A percentile compares a stretch with the other conserved stretches of the same genome.
Conservation (phyloP, 2,113 vertebrate genomes). For the Larimichthys polyactis region DNA sequence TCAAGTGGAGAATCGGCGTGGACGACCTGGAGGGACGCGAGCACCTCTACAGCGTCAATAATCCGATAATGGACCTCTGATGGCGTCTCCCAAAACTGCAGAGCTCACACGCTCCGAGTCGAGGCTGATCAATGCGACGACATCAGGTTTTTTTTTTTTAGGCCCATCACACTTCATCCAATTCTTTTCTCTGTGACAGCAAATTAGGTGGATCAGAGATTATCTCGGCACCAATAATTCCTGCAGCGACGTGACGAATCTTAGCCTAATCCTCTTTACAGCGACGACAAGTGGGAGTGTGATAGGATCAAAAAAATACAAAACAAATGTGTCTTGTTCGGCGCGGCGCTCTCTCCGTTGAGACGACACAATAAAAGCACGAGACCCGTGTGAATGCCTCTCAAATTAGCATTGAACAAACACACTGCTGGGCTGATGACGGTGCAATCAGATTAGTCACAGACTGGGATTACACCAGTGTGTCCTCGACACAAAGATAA, state of each 20-base stretch:
- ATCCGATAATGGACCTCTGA: slow-evolving; percentile 38
- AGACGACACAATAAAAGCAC: slow-evolving; percentile 48
- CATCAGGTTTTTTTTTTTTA: slow-evolving; percentile 12
- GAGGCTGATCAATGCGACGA: slow-evolving; percentile 35
- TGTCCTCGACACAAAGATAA: slow-evolving; percentile 51
- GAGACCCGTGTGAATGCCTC: slow-evolving; percentile 49
- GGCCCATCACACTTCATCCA: slow-evolving; percentile 19
- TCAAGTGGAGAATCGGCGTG: neutral
- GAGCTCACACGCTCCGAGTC: slow-evolving; percentile 1
- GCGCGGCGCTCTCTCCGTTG: neutral
- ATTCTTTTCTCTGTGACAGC: slow-evolving; percentile 21
- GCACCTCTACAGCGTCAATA: neutral
- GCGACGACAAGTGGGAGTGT: slow-evolving; percentile 33
- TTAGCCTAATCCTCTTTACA: slow-evolving; percentile 70
- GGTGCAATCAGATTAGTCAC: slow-evolving; percentile 75
- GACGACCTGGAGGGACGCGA: neutral
- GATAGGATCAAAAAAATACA: slow-evolving; percentile 60
- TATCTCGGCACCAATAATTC: slow-evolving; percentile 56
- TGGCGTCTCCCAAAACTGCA: slow-evolving; percentile 17
- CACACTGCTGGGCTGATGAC: slow-evolving; percentile 37
- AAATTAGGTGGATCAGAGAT: slow-evolving; percentile 73
- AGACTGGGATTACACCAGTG: slow-evolving; percentile 67
- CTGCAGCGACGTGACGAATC: slow-evolving; percentile 58
- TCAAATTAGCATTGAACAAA: slow-evolving; percentile 66
- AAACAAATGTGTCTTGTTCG: slow-evolving; percentile 41